Evolutionary conservation across 2,113 vertebrate species (phyloP), one percentile per base, ranked within the genome.

Genomic region (Philantomba maxwellii): DNA sequence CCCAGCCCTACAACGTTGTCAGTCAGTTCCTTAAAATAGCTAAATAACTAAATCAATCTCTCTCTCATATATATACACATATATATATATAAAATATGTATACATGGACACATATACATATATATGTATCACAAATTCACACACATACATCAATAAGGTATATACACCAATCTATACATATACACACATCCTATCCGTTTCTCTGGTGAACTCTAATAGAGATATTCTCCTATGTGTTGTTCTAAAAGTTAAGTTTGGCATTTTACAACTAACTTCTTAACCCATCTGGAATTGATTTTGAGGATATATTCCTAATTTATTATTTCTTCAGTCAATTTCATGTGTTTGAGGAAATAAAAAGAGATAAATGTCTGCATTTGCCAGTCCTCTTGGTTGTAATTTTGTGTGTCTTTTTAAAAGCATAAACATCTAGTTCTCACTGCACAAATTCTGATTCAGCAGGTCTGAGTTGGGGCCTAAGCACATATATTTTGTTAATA

Each of bases 241-340:
- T 92, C 81, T 53, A 62, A 91, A 93, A 88, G 66, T 91, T 96
- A 66, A 95, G 62, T 58, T 95, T 94, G 39, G 36, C 8, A 83
- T 91, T 91, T 94, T 33, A 89, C 33, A 96, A 62, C 43, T 95
- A 95, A 92, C 15, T 87, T 97, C 96, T 88, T 73, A 92, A 80
- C 58, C 43, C 82, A 96, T 93, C 83, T 96, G 93, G 86, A 97
- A 93, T 16, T 96, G 55, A 96, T 97, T 97, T 85, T 77, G 26
- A 90, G 92, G 90, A 87, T 82, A 80, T 70, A 93, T 88, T 96
- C 47, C 81, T 93, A 90, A 96, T 95, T 84, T 95, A 77, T 77
- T 87, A 90, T 91, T 84, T 96, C 89, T 94, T 94, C 17, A 86
- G 51, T 51, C 58, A 93, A 84, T 87, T 90, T 83, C 25, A 57